Conservation (phyloP, 2,888 invertebrate species). For the Idaea straminata region DNA sequence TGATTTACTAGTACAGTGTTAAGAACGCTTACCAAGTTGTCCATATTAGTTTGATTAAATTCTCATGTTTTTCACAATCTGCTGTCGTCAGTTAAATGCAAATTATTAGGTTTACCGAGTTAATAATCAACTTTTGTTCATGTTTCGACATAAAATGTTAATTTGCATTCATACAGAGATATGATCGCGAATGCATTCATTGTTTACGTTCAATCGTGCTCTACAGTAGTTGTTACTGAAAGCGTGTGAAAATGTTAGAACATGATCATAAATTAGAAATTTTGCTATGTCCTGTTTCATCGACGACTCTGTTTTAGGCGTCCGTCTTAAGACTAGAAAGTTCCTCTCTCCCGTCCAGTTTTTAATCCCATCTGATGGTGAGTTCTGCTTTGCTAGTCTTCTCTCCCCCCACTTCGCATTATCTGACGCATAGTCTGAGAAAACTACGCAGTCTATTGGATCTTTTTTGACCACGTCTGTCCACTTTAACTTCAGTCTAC, state of each 20-base stretch:
- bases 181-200: background rate
- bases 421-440: no score
- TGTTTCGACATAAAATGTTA: slow-evolving; percentile 9
- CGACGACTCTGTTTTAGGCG: no score
- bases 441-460: no score
- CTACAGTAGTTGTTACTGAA: background rate
- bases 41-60: background rate
- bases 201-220: background rate
- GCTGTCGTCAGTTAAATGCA: slow-evolving; percentile 23
- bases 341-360: no score
- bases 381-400: no score
- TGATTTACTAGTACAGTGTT: slow-evolving; percentile 5
- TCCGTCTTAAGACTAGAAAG: no score
- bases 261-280: background rate
- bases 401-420: no score
- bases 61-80: background rate
- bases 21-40: background rate
- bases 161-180: slow-evolving; percentile 2
- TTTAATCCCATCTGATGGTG: no score
- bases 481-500: no score
- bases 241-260: background rate
- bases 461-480: no score
- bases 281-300: background rate
- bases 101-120: slow-evolving; percentile 18
- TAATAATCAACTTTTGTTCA: slow-evolving; percentile 15